Evolutionary conservation across 2,113 vertebrate species (phyloP), one percentile per base, ranked within the genome.

Genomic region (Saccopteryx leptura): DNA sequence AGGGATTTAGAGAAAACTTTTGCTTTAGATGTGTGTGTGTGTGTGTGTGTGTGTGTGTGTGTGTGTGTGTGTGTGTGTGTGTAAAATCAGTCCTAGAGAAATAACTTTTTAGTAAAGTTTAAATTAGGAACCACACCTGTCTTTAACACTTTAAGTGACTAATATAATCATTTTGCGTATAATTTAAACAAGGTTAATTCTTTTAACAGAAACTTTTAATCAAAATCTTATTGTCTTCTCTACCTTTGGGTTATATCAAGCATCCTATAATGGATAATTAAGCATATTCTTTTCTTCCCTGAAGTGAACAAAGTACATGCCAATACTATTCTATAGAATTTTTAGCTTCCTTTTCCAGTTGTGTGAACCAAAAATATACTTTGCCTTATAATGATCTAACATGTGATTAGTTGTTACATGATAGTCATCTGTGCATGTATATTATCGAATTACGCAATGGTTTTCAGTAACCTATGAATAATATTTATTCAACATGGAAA

Each of bases 391-490:
- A 88, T 66, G 46, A 65, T 75, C 17, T 58, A 52, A 89, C 61
- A 52, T 58, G 8, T 79, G 58, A 61, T 39, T 50, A 48, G 4
- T 39, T 52, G 7, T 65, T 87, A 76, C 7, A 82, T 88, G 65
- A 78, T 15, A 68, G 5, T 75, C 56, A 54, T 13, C 81, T 18
- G 4, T 18, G 6, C 31, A 69, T 33, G 10, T 75, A 7, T 11
- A 61, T 87, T 82, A 88, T 4, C 84, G 33, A 94, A 72, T 56
- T 75, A 91, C 24, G 50, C 1, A n/a, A 28, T 80, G 5, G n/a
- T 58, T 58, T 97, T 69, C 24, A 82, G n/a, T 89, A 74, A 92
- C 1, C 24, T 63, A 46, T 33, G 21, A 84, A 48, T 88, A 82
- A 56, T 81, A 80, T 79, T 84, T 24, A 78, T 74, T 82, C 56